Base-by-base conservation (phyloP, 2,888 invertebrate species). In the Nemoura dubitans region DNA sequence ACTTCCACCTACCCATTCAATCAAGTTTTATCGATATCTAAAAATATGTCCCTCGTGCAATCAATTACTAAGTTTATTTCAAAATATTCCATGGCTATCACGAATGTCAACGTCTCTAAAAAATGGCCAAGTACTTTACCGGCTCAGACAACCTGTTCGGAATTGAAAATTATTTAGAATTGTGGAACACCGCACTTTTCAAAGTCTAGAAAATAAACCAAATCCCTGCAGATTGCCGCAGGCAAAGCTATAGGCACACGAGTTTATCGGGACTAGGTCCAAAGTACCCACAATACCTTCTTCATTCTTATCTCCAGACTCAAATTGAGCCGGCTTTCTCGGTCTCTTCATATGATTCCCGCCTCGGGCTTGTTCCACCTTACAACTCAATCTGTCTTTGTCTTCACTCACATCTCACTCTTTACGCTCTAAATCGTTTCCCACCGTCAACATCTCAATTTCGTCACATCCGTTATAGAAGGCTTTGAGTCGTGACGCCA, bases 401-500 rank as follows among this genome's bases (percentile, higher is more conserved):
- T 83, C 83, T 43, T 25, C 83, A 42, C 83, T 16, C 25, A 83
- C 43, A 83, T 26, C 76, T 76, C 84, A n/a, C 76, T 84, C 84
- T n/a, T 83, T 76, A 28, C 84, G 30, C 84, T 84, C 59, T 83
- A 84, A 81, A 81, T 30, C 81, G 81, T 30, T 81, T 30, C 81
- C 81, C 81, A 29, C 81, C 81, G 81, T 76, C 84, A 84, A 84
- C 84, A 84, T 59, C 84, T 84, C 84, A 84, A 84, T 84, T 84
- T 84, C 84, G 84, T 84, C 84, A 84, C 84, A 59, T 84, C 84
- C 84, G 59, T 76, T 84, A 26, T n/a, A 29, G 59, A 27, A 29
- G 28, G 84, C 26, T 43, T 59, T 43, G 83, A 42, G 43, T 83
- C 26, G 83, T 36, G 42, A 42, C 36, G 25, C 26, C 25, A 3